Base-by-base conservation (phyloP, 2,797 vertebrate genomes). In the Coilia nasus region DNA sequence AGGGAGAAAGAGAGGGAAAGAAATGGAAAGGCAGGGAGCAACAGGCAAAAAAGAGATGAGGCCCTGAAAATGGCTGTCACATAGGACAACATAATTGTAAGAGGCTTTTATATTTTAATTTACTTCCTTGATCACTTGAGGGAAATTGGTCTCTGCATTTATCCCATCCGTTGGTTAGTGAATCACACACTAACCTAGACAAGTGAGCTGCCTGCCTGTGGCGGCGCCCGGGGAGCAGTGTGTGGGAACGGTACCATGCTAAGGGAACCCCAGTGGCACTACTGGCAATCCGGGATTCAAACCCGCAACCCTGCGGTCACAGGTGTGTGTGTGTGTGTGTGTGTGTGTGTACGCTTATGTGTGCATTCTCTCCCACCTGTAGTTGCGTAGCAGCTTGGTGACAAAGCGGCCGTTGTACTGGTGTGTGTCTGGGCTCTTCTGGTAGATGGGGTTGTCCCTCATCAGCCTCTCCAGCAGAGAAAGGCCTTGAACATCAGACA, bases 391-490 rank as follows among this genome's bases (percentile, higher is more conserved):
- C 86, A 99, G 96, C 89, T 98, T 99, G 89, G 97, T 99, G 90
- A 99, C 96, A 23, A 96, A 98, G 87, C 93, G 92, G 0, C 93
- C 84, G 90, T 97, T 11, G 10, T 96, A 98, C 56, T 93, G 91
- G 0, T 80, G 82, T 0, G 87, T 88, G 35, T 91, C 91, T 47
- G 85, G 54, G 0, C 60, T 90, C 90, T 95, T 97, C 94, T 95
- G 89, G 90, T 99, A 99, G 5, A 98, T 90, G 21, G 92, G 0
- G 50, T 97, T 97, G 19, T 95, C 86, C 78, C 86, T 93, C 95
- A 99, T 98, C 89, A 99, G 95, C 84, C 98, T 95, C 93, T 99
- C 98, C 85, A 99, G 94, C 90, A 99, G 90, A 0, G 98, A 99
- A 82, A 94, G 91, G 0, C 93, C 97, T 98, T 91, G 4, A 59